phyloP scores from a whole-genome alignment of 2,113 vertebrate genomes.

The Neopipo cinnamomea region DNA sequence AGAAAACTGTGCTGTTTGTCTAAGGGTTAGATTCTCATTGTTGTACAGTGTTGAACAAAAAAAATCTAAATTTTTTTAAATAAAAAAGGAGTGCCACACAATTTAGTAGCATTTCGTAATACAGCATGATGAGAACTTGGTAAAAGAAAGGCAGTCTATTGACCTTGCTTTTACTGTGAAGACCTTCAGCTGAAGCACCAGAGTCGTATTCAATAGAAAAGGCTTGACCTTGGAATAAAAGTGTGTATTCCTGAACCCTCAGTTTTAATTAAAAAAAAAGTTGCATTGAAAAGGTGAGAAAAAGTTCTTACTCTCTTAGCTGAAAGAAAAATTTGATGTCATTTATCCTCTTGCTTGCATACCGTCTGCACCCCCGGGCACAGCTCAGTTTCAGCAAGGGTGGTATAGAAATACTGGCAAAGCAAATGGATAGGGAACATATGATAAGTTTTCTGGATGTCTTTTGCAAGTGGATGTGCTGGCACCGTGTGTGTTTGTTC shows the following conservation, averaged over 20 bases:
- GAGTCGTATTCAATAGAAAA: conserved; percentile 75
- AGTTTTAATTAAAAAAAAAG: conserved; percentile 72
- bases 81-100: conserved; percentile 39
- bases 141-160: conserved; percentile 83
- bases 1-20: conserved; percentile 47
- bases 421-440: not conserved
- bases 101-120: conserved; percentile 79
- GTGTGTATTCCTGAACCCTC: conserved; percentile 69
- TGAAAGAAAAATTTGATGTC: conserved; percentile 19
- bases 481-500: not conserved
- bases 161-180: conserved; percentile 84
- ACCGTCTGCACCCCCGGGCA: conserved; percentile 30
- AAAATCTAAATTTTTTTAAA: not conserved
- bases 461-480: not conserved
- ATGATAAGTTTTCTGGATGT: fast-evolving
- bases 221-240: conserved; percentile 81
- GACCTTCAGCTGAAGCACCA: conserved; percentile 85
- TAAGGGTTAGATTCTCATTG: conserved; percentile 65
- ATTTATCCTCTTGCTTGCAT: conserved; percentile 27
- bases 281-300: conserved; percentile 71
- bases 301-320: not conserved
- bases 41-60: not conserved
- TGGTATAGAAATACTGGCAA: not conserved
- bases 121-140: conserved; percentile 75
- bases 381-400: not conserved